Evolutionary conservation across 2,888 invertebrate genomes (phyloP), one percentile per base, ranked within the genome.

Genomic region (Invenusta paracnida): DNA sequence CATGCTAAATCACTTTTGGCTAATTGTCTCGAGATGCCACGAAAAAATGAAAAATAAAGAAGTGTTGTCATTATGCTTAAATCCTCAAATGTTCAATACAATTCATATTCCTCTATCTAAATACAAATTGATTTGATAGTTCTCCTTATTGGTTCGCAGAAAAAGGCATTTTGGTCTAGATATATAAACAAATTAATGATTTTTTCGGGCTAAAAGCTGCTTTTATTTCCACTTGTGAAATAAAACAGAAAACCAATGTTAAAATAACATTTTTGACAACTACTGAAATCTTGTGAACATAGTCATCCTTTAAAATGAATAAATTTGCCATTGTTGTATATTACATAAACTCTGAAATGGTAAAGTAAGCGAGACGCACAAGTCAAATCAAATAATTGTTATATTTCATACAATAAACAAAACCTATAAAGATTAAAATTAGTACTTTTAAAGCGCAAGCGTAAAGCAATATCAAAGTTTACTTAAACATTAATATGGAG

Each of bases 151-250:
- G 73, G 23, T 73, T 73, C 73, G 23, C 2, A 48, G 27, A 73
- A 73, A 73, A 73, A n/a, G 5, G 73, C 73, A 73, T 73, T 73
- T 73, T 73, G 5, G 73, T 73, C 23, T 73, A 73, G 73, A 73
- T 73, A 73, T 73, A 23, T 2, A 73, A 5, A 73, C 23, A 73
- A 23, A 73, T 73, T 73, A 73, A 73, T n/a, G 27, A 73, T 73
- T 73, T 48, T 48, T 48, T 73, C 2, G 17, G 23, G 27, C 73
- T 73, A 73, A 73, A 73, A 73, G 25, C 73, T 73, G 2, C 11
- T 73, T 73, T 73, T 73, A 73, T 73, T 73, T 73, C 25, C 73
- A 73, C 73, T 73, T 73, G 73, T 73, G 73, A 73, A 73, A 73
- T 73, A 73, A 73, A 73, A 73, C 73, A 23, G 25, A 73, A 73